Percentiles rank a stretch among this genome's conserved stretches.
Conservation (phyloP, 2,797 vertebrate genomes). For the Amblyraja radiata region DNA sequence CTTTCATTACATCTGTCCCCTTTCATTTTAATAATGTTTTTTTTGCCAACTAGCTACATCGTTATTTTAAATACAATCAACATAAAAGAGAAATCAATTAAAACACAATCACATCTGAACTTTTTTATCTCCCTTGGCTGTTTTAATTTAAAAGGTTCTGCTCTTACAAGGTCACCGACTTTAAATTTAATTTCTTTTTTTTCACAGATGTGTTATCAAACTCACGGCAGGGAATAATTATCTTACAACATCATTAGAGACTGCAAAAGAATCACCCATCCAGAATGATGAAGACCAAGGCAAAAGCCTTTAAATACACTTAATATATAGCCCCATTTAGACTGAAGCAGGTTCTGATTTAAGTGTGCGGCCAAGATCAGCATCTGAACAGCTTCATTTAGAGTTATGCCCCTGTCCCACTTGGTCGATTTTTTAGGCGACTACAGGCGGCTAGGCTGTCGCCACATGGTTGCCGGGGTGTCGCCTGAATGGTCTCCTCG, state of each 20-base stretch:
- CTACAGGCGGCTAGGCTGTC: too few relatives aligned
- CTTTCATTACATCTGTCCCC: conserved; percentile 18
- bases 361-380: not conserved
- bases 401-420: not conserved
- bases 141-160: conserved; percentile 39
- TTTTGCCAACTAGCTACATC: conserved; percentile 27
- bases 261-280: conserved; percentile 37
- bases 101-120: conserved; percentile 35
- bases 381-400: not conserved
- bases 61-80: conserved; percentile 38
- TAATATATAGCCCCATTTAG: conserved; percentile 38
- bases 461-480: too few relatives aligned
- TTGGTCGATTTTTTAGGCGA: too few relatives aligned
- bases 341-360: conserved; percentile 13
- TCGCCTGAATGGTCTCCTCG: too few relatives aligned
- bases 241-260: conserved; percentile 39
- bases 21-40: conserved; percentile 36
- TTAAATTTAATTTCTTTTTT: conserved; percentile 38
- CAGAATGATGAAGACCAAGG: conserved; percentile 32
- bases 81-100: conserved; percentile 38
- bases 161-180: conserved; percentile 38
- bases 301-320: conserved; percentile 37
- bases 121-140: conserved; percentile 36
- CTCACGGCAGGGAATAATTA: conserved; percentile 37
- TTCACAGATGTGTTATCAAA: conserved; percentile 37